Percentiles rank a stretch among this genome's conserved stretches.
Conservation (phyloP, 1,140 invertebrate genomes). For the Armadillidium nasatum region DNA sequence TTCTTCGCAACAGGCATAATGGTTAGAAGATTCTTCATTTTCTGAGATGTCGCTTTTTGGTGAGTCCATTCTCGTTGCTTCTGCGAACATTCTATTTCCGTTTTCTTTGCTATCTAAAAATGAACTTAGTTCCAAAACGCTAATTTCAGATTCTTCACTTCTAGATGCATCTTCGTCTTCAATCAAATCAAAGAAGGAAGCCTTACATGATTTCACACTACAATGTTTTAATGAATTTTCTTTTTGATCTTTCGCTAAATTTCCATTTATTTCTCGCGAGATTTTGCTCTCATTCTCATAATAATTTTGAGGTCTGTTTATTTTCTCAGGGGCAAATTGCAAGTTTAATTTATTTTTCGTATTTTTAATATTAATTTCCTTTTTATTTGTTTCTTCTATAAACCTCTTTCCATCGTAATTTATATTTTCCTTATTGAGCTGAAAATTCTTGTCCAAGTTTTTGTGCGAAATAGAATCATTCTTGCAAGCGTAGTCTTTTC, state of each 20-base stretch:
- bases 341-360: constrained; percentile 39
- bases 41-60: background rate
- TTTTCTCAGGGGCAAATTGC: constrained; percentile 36
- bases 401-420: background rate
- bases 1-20: no score
- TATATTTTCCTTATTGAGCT: background rate
- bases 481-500: background rate
- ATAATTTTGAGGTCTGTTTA: constrained; percentile 31
- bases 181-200: constrained; percentile 27
- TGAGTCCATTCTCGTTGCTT: constrained; percentile 15
- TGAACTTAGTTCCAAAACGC: constrained; percentile 34
- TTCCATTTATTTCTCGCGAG: constrained; percentile 35
- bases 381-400: background rate
- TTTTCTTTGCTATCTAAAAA: constrained; percentile 37
- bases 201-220: constrained; percentile 29
- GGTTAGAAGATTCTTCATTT: no score
- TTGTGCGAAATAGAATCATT: background rate
- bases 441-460: background rate
- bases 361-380: constrained; percentile 36
- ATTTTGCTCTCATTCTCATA: constrained; percentile 31
- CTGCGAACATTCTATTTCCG: constrained; percentile 31
- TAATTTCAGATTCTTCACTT: constrained; percentile 40
- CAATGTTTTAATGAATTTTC: constrained; percentile 8
- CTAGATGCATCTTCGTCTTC: constrained; percentile 36
- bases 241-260: constrained; percentile 30